Percentiles rank a stretch among this genome's conserved stretches.
These are phyloP conservation scores for Propithecus deckenii DNA, from an alignment of 2,797 vertebrate species.

Conservation along the genomic window DNA sequence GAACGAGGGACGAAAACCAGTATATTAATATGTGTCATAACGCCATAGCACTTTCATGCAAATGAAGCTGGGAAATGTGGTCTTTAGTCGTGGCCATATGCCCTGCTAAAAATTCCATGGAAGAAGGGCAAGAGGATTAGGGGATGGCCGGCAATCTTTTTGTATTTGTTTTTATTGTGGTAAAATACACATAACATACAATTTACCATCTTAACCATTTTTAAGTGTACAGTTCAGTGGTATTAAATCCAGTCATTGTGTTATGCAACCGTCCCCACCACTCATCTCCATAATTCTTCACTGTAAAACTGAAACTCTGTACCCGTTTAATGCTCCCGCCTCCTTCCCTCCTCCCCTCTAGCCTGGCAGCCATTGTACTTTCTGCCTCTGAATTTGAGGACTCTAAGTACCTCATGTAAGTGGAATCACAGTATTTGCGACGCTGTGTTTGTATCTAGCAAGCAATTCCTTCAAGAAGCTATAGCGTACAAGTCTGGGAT, in stretches of 20 bases:
- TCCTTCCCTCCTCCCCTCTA: too few relatives aligned
- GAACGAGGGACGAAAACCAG: neutral
- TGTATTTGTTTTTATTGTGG: neutral
- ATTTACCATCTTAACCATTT: neutral
- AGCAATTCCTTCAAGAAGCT: neutral
- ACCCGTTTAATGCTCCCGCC: neutral
- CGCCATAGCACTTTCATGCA: neutral
- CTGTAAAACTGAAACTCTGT: neutral
- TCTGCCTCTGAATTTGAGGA: neutral
- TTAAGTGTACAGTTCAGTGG: neutral
- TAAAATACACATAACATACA: neutral
- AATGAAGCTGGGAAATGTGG: neutral
- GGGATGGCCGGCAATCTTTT: neutral
- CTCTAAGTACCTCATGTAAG: neutral
- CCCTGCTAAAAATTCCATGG: neutral
- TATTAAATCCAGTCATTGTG: neutral
- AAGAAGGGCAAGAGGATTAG: neutral
- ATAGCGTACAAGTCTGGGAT: neutral
- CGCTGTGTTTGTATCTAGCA: neutral
- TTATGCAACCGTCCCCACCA: neutral
- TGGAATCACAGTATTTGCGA: neutral
- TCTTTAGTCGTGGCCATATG: neutral
- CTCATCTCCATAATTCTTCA: too few relatives aligned
- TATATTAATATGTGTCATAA: neutral
- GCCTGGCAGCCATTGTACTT: too few relatives aligned